Conservation (phyloP, 2,888 invertebrate species). For the Diogma glabrata region DNA sequence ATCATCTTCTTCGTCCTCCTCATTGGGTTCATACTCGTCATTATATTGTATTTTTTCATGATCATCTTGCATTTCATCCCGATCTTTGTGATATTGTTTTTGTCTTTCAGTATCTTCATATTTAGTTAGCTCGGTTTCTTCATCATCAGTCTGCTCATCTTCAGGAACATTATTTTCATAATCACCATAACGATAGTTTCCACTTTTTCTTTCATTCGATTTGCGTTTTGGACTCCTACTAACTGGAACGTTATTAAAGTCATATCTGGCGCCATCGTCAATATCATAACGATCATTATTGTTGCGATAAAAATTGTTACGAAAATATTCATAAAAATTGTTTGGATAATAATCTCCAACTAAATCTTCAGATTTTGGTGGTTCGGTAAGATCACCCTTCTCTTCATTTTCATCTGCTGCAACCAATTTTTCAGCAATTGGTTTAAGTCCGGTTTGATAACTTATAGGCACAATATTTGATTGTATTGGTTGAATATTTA, state of each 20-base stretch:
- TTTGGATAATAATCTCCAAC: slow-evolving; percentile 1
- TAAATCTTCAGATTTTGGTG: too few relatives aligned
- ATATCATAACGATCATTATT: background rate
- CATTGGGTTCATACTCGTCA: background rate
- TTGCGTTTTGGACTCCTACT: too few relatives aligned
- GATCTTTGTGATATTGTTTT: background rate
- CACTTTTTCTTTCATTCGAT: background rate
- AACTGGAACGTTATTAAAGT: too few relatives aligned
- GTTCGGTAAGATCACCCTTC: background rate
- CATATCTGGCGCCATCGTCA: too few relatives aligned
- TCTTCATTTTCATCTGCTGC: background rate
- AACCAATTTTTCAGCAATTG: background rate
- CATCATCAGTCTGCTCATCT: slow-evolving; percentile 7
- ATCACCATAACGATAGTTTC: background rate
- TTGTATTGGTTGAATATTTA: too few relatives aligned
- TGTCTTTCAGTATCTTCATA: background rate
- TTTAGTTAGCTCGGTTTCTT: background rate
- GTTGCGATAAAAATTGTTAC: slow-evolving; percentile 6
- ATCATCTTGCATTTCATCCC: background rate
- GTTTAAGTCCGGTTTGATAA: too few relatives aligned
- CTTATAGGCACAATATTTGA: too few relatives aligned
- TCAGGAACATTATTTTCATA: slow-evolving; percentile 1
- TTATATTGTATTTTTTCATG: background rate
- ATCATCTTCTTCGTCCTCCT: background rate
- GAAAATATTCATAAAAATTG: slow-evolving; percentile 5